Percentiles rank a stretch among this genome's conserved stretches.
phyloP scores from a whole-genome alignment of 1,140 invertebrate genomes.

The Drosophila auraria region DNA sequence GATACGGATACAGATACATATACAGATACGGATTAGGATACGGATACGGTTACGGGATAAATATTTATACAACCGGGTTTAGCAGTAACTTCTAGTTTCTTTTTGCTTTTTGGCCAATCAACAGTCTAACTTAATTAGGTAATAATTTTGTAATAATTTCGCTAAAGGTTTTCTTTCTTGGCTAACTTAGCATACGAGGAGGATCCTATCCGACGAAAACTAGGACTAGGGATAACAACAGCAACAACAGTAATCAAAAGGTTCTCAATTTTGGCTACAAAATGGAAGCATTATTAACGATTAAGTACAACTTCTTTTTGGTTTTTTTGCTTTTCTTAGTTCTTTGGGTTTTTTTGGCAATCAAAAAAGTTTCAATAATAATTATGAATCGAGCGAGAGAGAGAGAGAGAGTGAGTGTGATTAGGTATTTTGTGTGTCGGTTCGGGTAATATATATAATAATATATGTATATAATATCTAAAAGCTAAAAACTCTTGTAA shows the following conservation, averaged over 20 bases:
- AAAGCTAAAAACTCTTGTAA: constrained; percentile 46
- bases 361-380: constrained; percentile 48
- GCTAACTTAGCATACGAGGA: constrained; percentile 43
- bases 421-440: constrained; percentile 22
- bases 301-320: constrained; percentile 32
- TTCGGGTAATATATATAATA: constrained; percentile 13
- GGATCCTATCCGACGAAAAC: constrained; percentile 37
- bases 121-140: constrained; percentile 20
- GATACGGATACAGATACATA: constrained; percentile 3
- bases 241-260: constrained; percentile 59
- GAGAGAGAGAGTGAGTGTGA: constrained; percentile 11
- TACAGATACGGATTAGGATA: constrained; percentile 3
- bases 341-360: constrained; percentile 49
- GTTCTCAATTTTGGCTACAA: constrained; percentile 62
- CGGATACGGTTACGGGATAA: constrained; percentile 10
- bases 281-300: constrained; percentile 67
- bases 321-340: not conserved
- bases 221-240: constrained; percentile 57
- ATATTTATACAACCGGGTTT: constrained; percentile 38
- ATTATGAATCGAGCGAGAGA: constrained; percentile 7
- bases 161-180: constrained; percentile 32
- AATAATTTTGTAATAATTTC: constrained; percentile 25
- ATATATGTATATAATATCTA: constrained; percentile 27
- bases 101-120: constrained; percentile 27
- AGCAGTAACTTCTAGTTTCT: not conserved